These are phyloP conservation scores for Oegoconia quadripuncta DNA, from an alignment of 2,888 invertebrate genomes.

Conservation along the genomic window DNA sequence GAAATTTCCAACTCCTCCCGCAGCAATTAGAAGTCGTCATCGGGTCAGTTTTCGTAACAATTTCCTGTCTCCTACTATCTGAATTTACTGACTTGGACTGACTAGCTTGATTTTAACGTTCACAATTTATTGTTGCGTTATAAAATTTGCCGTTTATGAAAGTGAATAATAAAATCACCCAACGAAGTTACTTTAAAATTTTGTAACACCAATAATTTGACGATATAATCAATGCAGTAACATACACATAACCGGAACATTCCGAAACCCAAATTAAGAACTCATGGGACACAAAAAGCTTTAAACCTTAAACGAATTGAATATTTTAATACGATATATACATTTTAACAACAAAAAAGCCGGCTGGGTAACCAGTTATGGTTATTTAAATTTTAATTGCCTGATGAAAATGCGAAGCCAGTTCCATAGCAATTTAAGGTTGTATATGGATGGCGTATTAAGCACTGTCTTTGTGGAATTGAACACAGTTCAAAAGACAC, in stretches of 20 bases:
- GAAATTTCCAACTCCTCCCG: too few relatives aligned
- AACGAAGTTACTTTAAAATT: too few relatives aligned
- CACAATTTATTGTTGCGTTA: too few relatives aligned
- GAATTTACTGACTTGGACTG: too few relatives aligned
- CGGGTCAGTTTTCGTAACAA: too few relatives aligned
- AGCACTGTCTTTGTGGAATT: slow-evolving; percentile 7
- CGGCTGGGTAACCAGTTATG: slow-evolving; percentile 28
- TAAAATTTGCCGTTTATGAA: too few relatives aligned
- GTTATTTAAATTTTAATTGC: slow-evolving; percentile 44
- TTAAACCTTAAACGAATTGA: background rate
- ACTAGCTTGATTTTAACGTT: too few relatives aligned
- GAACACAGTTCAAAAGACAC: slow-evolving; percentile 10
- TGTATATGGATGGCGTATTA: slow-evolving; percentile 23
- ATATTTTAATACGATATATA: background rate
- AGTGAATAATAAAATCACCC: too few relatives aligned
- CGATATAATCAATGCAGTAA: too few relatives aligned
- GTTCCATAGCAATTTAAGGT: slow-evolving; percentile 23
- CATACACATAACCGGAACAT: background rate
- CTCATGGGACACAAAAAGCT: slow-evolving; percentile 5
- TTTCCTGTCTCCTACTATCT: too few relatives aligned
- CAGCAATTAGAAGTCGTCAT: too few relatives aligned
- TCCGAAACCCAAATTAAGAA: slow-evolving; percentile 14
- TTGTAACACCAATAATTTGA: too few relatives aligned
- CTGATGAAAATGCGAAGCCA: slow-evolving; percentile 29
- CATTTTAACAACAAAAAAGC: slow-evolving; percentile 6